Base-by-base conservation (phyloP, 2,113 vertebrate species). In the Fukomys damarensis region DNA sequence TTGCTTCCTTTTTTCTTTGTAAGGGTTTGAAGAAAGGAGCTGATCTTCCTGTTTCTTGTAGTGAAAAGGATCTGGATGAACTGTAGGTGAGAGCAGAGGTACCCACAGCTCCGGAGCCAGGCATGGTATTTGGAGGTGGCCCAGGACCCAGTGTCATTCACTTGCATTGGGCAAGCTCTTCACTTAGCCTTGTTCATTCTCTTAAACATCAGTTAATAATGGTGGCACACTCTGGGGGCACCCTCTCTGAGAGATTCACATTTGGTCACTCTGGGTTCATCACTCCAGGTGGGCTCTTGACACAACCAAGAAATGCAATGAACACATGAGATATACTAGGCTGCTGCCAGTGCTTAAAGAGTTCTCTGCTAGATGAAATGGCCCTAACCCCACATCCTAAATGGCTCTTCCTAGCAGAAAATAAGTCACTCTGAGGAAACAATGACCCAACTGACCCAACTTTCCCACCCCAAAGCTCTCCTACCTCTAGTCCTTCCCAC, bases 111-210 rank as follows among this genome's bases (percentile, higher is more conserved):
- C 65, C 92, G 24, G 26, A 90, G 30, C 63, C 12, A 59, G 58
- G 8, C 88, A 0, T 2, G 7, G 43, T 11, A 35, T 16, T 58
- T 7, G 4, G 82, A 86, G 19, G 35, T 38, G 1, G 3, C 13
- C 35, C 35, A 54, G 76, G 32, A 76, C 16, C 22, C 79, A 74
- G 52, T 58, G 35, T 56, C 43, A 4, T 19, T 85, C 30, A 5
- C 7, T 26, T 76, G 1, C 0, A n/a, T n/a, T 0, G 4, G 4
- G 32, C 0, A 0, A 2, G 32, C 0, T 63, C 38, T 12, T 46
- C 38, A 49, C 8, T 1, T 1, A 72, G 59, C 65, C 19, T 12
- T 0, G 1, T 61, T 49, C 32, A 2, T 43, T 74, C 11, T 12
- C 3, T 4, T 22, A 66, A 12, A 19, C 22, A 16, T 32, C 49